Percentiles rank a stretch among this genome's conserved stretches.
Evolutionary conservation across 2,797 vertebrate species (phyloP).

Genomic region (Pseudochromis fuscus): DNA sequence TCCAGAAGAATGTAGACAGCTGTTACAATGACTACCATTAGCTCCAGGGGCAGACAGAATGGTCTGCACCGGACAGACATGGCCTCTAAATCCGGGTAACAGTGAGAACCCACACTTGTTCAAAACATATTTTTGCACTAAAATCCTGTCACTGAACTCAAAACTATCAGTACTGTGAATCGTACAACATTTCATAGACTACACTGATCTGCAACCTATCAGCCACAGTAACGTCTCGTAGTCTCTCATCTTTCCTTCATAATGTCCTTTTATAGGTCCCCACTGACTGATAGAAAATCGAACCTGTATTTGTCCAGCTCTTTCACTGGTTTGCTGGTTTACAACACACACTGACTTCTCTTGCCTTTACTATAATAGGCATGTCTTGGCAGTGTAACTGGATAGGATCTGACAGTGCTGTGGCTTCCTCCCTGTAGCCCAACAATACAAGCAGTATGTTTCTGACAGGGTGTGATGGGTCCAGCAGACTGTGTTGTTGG

Average conservation of each 20-base stretch:
- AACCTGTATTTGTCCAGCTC: slow-evolving; percentile 41
- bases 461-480: slow-evolving; percentile 68
- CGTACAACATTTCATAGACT: slow-evolving; percentile 23
- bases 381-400: slow-evolving; percentile 65
- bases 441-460: slow-evolving; percentile 66
- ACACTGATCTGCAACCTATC: slow-evolving; percentile 31
- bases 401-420: slow-evolving; percentile 65
- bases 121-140: not conserved
- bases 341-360: slow-evolving; percentile 50
- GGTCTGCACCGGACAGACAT: too few species aligned
- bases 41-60: too few species aligned
- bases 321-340: slow-evolving; percentile 53
- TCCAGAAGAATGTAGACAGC: too few species aligned
- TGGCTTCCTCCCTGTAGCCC: slow-evolving; percentile 64
- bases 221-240: slow-evolving; percentile 33
- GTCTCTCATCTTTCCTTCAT: slow-evolving; percentile 56
- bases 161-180: slow-evolving; percentile 25
- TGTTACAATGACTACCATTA: too few species aligned
- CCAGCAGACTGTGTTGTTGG: slow-evolving; percentile 67
- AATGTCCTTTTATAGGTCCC: slow-evolving; percentile 57
- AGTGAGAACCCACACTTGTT: too few species aligned
- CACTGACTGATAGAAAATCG: slow-evolving; percentile 35
- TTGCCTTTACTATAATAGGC: slow-evolving; percentile 61
- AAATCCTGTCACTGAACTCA: slow-evolving; percentile 6
- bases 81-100: too few species aligned